Conservation (phyloP, 2,888 invertebrate species). For the Molanna angustata region DNA sequence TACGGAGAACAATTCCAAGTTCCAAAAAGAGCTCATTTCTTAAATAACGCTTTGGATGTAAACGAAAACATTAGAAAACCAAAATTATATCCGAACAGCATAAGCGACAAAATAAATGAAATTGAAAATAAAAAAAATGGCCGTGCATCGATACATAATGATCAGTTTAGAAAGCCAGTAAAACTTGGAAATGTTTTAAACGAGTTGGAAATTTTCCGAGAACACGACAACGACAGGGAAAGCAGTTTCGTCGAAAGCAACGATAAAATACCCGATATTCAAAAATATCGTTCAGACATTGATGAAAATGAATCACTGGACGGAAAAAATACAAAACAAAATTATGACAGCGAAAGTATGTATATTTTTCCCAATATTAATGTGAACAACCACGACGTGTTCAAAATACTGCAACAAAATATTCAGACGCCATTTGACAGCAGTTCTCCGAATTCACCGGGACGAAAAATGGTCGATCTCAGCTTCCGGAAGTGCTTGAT, state of each 20-base stretch:
- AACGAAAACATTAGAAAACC: too few relatives aligned
- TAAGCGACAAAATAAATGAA: constrained; percentile 26
- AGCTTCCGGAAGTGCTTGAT: constrained; percentile 46
- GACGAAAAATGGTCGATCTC: constrained; percentile 46
- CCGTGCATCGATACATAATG: background rate
- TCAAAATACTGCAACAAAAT: too few relatives aligned
- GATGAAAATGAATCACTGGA: too few relatives aligned
- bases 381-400: too few relatives aligned
- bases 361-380: too few relatives aligned
- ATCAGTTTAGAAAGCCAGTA: constrained; percentile 42
- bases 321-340: too few relatives aligned
- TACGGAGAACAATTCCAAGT: too few relatives aligned
- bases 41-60: too few relatives aligned
- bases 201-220: constrained; percentile 42
- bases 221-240: constrained; percentile 40
- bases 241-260: constrained; percentile 45
- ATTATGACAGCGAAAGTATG: too few relatives aligned
- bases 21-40: too few relatives aligned
- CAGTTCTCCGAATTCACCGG: too few relatives aligned
- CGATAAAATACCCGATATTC: constrained; percentile 45
- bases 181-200: constrained; percentile 50
- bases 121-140: background rate
- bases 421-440: too few relatives aligned
- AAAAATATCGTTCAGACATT: constrained; percentile 43
- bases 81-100: constrained; percentile 22